These are phyloP conservation scores for Spizella passerina DNA, from an alignment of 2,797 vertebrate species.

Conservation along the genomic window DNA sequence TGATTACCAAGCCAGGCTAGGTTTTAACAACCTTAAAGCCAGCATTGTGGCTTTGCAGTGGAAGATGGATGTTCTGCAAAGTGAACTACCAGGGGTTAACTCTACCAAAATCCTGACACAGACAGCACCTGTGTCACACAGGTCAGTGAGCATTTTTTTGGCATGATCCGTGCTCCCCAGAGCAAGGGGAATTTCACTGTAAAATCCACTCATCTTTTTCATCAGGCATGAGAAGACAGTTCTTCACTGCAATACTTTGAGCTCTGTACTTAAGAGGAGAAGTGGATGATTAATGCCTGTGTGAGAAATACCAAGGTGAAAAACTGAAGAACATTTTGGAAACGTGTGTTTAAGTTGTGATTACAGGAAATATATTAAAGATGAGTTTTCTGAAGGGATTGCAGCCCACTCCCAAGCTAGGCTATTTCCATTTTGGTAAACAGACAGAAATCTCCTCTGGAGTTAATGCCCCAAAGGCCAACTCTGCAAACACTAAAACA, in stretches of 20 bases:
- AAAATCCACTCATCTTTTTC: background rate
- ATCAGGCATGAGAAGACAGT: background rate
- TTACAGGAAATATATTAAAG: slow-evolving; percentile 25
- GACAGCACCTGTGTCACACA: background rate
- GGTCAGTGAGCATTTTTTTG: background rate
- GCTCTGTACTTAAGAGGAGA: background rate
- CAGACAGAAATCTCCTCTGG: background rate
- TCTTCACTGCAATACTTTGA: background rate
- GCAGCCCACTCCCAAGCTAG: background rate
- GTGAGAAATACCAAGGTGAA: slow-evolving; percentile 8
- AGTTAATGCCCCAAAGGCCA: background rate
- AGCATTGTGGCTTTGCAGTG: background rate
- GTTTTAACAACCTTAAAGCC: background rate
- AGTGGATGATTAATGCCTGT: slow-evolving; percentile 2
- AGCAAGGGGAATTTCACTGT: background rate
- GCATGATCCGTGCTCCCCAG: background rate
- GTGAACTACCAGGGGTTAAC: background rate
- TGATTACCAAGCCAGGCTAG: background rate
- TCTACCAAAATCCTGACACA: background rate
- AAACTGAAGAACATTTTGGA: slow-evolving; percentile 1
- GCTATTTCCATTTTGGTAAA: background rate
- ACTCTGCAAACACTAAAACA: background rate
- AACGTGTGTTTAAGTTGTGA: background rate
- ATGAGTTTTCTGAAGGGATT: background rate
- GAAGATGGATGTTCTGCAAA: background rate